Percentiles rank a stretch among this genome's conserved stretches.
These are phyloP conservation scores for Rousettus madagascariensis DNA, from an alignment of 2,797 vertebrate species.

Conservation along the genomic window DNA sequence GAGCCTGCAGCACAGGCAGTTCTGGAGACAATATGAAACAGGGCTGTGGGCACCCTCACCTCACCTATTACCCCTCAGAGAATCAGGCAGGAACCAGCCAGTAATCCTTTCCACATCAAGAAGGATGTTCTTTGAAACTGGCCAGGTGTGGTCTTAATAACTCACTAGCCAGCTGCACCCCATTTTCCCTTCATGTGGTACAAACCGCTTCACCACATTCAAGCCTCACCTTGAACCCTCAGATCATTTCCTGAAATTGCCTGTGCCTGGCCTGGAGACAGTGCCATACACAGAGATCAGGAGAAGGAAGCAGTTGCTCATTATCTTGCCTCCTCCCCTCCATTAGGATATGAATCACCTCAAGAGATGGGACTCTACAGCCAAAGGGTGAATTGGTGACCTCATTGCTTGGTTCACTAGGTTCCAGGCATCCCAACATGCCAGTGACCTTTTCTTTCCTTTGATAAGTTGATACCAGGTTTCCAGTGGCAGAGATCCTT, in stretches of 20 bases:
- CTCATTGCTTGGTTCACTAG: not conserved
- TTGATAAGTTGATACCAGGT: not conserved
- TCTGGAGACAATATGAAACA: not conserved
- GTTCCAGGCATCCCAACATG: constrained; percentile 51
- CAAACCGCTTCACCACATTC: not conserved
- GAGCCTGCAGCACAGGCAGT: not conserved
- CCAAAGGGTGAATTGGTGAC: not conserved
- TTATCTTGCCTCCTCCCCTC: not conserved
- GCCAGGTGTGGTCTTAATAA: not conserved
- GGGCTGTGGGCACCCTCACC: not conserved
- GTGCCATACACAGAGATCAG: not conserved
- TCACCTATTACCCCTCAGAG: not conserved
- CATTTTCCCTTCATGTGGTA: not conserved
- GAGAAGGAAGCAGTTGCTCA: not conserved
- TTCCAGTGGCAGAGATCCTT: not conserved
- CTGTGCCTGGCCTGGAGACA: not conserved
- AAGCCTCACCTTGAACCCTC: not conserved
- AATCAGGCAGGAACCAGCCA: not conserved
- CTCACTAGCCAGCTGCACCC: not conserved
- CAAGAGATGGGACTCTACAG: not conserved
- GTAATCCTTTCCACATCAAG: not conserved
- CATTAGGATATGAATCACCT: not conserved
- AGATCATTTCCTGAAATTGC: not conserved
- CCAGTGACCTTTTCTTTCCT: constrained; percentile 28
- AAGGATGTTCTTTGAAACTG: not conserved